Evolutionary conservation across 2,888 invertebrate species (phyloP), one percentile per base, ranked within the genome.

Genomic region (Trypoxylon attenuatum): DNA sequence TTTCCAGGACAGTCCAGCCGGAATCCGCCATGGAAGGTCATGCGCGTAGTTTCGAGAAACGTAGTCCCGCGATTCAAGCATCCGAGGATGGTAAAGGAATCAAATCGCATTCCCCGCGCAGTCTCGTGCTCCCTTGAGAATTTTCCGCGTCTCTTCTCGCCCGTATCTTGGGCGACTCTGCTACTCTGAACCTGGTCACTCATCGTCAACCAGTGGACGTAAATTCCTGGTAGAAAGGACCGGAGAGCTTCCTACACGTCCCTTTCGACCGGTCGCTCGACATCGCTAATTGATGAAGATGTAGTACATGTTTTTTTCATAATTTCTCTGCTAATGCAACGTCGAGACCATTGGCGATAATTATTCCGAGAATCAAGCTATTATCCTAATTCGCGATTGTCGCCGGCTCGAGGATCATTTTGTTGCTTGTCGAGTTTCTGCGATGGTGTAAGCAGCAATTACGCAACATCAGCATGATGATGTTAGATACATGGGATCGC

Each of bases 101-200:
- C 76, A 81, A 83, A 81, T 82, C 75, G 75, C 81, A 82, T 82
- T 81, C 80, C 33, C 69, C 38, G 63, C 57, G 55, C 66, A 60
- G 56, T 73, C 73, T 75, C 33, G 62, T 64, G 71, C 73, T 75
- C 75, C 76, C 69, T 63, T 67, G 64, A 63, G 63, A 76, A 71
- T 60, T 70, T 71, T 60, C 60, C 51, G 5, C 47, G 25, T 54
- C 56, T 55, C 25, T 25, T 55, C 49, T 49, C 51, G 51, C 53
- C 57, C 43, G 29, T n/a, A n/a, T 46, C 67, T 41, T 46, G 51
- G 52, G 50, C 49, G 45, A 47, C 54, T 58, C 50, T 55, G 27
- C 54, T 53, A 29, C 21, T 57, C 23, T 58, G 53, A 69, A 52
- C 58, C 58, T 62, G 59, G 53, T 51, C 52, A 51, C 62, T 55